phyloP scores from a whole-genome alignment of 2,797 vertebrate genomes.

The Hippoglossus hippoglossus region DNA sequence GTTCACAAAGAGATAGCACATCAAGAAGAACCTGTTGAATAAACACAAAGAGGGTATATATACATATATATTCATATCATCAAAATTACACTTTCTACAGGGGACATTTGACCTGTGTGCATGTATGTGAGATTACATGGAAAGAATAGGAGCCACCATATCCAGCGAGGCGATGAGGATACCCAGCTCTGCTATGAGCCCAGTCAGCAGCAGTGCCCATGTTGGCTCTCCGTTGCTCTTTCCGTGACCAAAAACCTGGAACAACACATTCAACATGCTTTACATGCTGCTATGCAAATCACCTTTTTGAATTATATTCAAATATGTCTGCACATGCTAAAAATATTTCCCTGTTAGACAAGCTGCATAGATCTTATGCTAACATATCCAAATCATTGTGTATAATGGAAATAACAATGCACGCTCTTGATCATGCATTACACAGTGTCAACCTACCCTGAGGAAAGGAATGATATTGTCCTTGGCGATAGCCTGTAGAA shows the following conservation, averaged over 20 bases:
- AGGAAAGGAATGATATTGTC: slow-evolving; percentile 99
- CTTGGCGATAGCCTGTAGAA: slow-evolving; percentile 97
- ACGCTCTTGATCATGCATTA: no score
- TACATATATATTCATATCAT: neutral
- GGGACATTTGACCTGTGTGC: neutral
- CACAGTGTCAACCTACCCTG: slow-evolving; percentile 82
- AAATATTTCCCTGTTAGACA: neutral
- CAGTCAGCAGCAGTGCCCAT: slow-evolving; percentile 95
- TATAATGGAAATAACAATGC: neutral
- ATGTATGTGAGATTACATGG: slow-evolving; percentile 88
- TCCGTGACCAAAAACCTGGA: slow-evolving; percentile 94
- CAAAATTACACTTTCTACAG: no score
- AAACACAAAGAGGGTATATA: neutral
- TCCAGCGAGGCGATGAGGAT: slow-evolving; percentile 98
- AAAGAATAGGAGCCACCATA: slow-evolving; percentile 99
- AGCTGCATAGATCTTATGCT: neutral
- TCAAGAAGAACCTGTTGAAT: slow-evolving; percentile 94
- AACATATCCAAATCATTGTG: slow-evolving; percentile 11
- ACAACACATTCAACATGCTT: slow-evolving; percentile 7
- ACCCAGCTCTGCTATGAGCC: slow-evolving; percentile 94
- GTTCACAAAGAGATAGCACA: slow-evolving; percentile 99
- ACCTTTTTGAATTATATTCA: slow-evolving; percentile 29
- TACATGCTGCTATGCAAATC: slow-evolving; percentile 52
- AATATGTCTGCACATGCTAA: slow-evolving; percentile 19
- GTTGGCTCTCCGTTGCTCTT: slow-evolving; percentile 97